Conservation (phyloP, 2,113 vertebrate genomes). For the Gorsachius goisagi region DNA sequence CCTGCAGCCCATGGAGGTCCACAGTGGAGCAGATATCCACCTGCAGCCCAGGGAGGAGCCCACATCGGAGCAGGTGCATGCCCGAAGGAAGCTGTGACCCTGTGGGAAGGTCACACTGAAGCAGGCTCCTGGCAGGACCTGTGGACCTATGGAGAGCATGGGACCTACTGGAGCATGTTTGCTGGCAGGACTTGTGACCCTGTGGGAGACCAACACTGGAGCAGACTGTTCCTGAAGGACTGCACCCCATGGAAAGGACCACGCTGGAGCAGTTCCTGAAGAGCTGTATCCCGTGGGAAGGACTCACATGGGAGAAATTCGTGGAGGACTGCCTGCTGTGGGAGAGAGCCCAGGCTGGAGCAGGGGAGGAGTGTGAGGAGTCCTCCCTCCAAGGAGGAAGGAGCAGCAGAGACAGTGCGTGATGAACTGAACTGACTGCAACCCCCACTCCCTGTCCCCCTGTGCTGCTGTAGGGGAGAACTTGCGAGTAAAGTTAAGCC, state of each 20-base stretch:
- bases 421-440: neutral
- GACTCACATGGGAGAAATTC: neutral
- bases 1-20: neutral
- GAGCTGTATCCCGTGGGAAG: neutral
- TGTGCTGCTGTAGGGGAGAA: neutral
- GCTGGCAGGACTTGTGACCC: too few relatives aligned
- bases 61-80: neutral
- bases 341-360: neutral
- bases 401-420: neutral
- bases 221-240: neutral
- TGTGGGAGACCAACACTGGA: neutral
- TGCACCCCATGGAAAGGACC: neutral
- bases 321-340: neutral
- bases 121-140: neutral
- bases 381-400: neutral
- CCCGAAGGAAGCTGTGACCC: neutral
- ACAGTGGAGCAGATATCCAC: neutral
- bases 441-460: neutral
- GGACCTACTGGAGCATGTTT: too few relatives aligned
- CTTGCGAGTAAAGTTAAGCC: neutral
- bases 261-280: neutral
- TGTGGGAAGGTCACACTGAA: fast-evolving
- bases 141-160: too few relatives aligned
- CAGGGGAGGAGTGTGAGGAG: neutral
- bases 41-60: neutral